Conservation (phyloP, 2,797 vertebrate genomes). For the Poecilia gillii region DNA sequence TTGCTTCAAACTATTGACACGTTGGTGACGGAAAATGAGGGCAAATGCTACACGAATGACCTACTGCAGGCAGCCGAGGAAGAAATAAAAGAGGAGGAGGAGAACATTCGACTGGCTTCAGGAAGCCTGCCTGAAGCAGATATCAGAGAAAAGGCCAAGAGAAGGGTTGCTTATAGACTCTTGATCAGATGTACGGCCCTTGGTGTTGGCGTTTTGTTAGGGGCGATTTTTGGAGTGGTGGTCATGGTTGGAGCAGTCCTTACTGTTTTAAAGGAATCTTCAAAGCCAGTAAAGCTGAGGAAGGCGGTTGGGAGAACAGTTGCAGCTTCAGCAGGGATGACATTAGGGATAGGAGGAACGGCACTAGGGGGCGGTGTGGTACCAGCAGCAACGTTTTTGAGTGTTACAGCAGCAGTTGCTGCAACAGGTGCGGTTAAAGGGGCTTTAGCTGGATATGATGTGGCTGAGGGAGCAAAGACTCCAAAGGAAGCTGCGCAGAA, state of each 20-base stretch:
- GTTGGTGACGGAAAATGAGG: not conserved
- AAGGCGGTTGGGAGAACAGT: not conserved
- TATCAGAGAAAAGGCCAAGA: conserved; percentile 1
- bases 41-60: conserved; percentile 8
- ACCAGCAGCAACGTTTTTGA: not conserved
- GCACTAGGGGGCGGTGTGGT: not conserved
- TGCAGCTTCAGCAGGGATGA: fast-evolving
- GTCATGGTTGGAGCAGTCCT: not conserved
- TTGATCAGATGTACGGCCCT: not conserved
- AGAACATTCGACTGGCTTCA: not conserved
- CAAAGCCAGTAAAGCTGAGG: not conserved
- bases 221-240: conserved; percentile 1
- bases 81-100: conserved; percentile 3
- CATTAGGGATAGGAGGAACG: not conserved
- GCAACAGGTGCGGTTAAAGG: not conserved
- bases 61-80: not conserved
- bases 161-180: not conserved
- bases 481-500: not conserved
- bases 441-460: not conserved
- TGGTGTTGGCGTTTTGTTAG: conserved; percentile 1
- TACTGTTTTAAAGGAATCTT: not conserved
- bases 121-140: not conserved
- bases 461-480: not conserved
- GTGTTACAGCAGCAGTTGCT: not conserved
- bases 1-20: conserved; percentile 5